A percentile compares a stretch with the other conserved stretches of the same genome.
phyloP scores from a whole-genome alignment of 2,888 invertebrate genomes.

The Polia nebulosa region DNA sequence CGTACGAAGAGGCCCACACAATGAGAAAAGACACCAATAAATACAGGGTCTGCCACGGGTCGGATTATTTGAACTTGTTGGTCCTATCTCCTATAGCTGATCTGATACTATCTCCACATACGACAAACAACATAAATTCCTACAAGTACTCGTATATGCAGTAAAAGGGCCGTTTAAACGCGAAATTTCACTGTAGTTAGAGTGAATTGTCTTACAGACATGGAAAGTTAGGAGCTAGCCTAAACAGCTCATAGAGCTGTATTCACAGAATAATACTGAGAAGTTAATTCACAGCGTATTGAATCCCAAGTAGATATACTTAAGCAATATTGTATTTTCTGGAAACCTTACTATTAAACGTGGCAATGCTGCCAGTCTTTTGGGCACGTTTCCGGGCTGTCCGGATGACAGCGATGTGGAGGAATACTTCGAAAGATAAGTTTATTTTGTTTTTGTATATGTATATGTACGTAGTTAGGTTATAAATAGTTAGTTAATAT shows the following conservation, averaged over 20 bases:
- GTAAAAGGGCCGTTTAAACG: slow-evolving; percentile 64
- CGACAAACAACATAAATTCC: slow-evolving; percentile 76
- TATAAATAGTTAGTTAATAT: no score
- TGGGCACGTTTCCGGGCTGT: no score
- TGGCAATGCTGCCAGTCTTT: no score
- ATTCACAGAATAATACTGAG: slow-evolving; percentile 28
- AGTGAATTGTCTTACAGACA: slow-evolving; percentile 38
- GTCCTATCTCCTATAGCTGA: slow-evolving; percentile 74
- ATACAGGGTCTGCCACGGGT: slow-evolving; percentile 69
- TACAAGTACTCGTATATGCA: slow-evolving; percentile 68
- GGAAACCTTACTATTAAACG: no score
- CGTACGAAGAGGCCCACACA: slow-evolving; percentile 75
- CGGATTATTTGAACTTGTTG: slow-evolving; percentile 76
- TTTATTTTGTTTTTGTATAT: no score
- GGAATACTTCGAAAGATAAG: no score
- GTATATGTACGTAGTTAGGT: no score
- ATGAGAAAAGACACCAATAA: slow-evolving; percentile 75
- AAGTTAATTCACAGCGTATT: slow-evolving; percentile 1
- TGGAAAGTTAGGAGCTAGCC: slow-evolving; percentile 13
- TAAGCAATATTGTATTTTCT: background rate
- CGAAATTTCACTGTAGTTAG: slow-evolving; percentile 40
- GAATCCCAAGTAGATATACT: background rate
- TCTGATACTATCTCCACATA: slow-evolving; percentile 73
- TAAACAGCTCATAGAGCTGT: slow-evolving; percentile 7
- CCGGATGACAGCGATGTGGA: no score